Evolutionary conservation across 2,113 vertebrate species (phyloP).

Genomic region (Manacus vitellinus): DNA sequence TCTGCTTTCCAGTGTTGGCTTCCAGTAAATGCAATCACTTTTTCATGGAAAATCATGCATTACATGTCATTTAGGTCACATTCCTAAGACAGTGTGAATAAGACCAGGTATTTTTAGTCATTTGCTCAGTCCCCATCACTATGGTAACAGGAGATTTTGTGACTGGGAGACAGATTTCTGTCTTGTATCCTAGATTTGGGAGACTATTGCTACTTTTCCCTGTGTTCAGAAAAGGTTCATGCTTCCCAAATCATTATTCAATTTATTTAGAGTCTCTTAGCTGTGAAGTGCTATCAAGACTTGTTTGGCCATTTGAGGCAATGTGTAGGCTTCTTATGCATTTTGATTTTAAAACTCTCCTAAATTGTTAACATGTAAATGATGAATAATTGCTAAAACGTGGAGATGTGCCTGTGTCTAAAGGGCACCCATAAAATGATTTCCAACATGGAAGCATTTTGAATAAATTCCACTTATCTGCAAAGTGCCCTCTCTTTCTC

Average conservation of each 20-base stretch:
- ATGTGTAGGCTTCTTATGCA: background rate
- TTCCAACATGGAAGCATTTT: background rate
- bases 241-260: background rate
- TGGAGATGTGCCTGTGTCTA: background rate
- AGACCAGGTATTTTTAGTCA: constrained; percentile 69
- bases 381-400: background rate
- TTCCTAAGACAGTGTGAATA: constrained; percentile 60
- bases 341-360: background rate
- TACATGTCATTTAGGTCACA: constrained; percentile 58
- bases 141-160: constrained; percentile 71
- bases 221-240: background rate
- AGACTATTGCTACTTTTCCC: constrained; percentile 22
- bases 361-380: background rate
- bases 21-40: constrained; percentile 33
- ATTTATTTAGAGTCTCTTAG: constrained; percentile 12
- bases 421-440: constrained; percentile 19
- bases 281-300: background rate
- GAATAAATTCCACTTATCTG: constrained; percentile 29
- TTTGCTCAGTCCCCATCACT: constrained; percentile 60
- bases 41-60: background rate
- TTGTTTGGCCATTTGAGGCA: background rate
- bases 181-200: constrained; percentile 46
- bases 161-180: constrained; percentile 48
- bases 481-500: constrained; percentile 5
- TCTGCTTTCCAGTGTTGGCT: background rate